A percentile compares a stretch with the other conserved stretches of the same genome.
These are phyloP conservation scores for Psittacula echo DNA, from an alignment of 2,797 vertebrate species.

Conservation along the genomic window DNA sequence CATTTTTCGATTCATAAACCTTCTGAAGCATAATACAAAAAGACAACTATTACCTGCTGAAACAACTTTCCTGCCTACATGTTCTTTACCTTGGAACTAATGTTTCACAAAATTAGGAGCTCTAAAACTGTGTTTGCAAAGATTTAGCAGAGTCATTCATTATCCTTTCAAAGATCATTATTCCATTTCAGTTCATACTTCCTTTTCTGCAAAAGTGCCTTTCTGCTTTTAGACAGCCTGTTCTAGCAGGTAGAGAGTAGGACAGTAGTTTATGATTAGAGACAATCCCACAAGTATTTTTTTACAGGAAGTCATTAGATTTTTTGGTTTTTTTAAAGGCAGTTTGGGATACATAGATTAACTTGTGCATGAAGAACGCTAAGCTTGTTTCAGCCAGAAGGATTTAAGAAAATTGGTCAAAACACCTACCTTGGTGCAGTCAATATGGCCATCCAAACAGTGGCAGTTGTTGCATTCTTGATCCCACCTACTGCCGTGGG, in stretches of 20 bases:
- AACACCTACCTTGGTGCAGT: conserved; percentile 90
- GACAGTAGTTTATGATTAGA: not conserved
- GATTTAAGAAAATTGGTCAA: not conserved
- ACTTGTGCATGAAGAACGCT: not conserved
- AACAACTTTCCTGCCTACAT: not conserved
- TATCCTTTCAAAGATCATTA: not conserved
- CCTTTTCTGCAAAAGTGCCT: not conserved
- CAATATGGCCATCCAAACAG: conserved; percentile 85
- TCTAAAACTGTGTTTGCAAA: not conserved
- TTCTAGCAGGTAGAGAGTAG: not conserved
- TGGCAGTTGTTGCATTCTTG: conserved; percentile 92
- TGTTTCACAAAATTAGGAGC: not conserved
- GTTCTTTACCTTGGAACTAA: not conserved
- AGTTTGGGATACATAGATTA: not conserved
- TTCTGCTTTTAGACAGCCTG: not conserved
- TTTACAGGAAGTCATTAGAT: not conserved
- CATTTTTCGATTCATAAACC: not conserved
- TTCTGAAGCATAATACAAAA: not conserved
- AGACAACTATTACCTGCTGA: not conserved
- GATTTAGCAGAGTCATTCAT: not conserved
- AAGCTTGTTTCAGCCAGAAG: not conserved
- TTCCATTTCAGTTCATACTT: not conserved
- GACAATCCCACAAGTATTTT: not conserved
- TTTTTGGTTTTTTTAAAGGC: not conserved
- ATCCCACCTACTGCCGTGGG: conserved; percentile 89